Evolutionary conservation across 2,113 vertebrate genomes (phyloP).

Genomic region (Ondatra zibethicus): DNA sequence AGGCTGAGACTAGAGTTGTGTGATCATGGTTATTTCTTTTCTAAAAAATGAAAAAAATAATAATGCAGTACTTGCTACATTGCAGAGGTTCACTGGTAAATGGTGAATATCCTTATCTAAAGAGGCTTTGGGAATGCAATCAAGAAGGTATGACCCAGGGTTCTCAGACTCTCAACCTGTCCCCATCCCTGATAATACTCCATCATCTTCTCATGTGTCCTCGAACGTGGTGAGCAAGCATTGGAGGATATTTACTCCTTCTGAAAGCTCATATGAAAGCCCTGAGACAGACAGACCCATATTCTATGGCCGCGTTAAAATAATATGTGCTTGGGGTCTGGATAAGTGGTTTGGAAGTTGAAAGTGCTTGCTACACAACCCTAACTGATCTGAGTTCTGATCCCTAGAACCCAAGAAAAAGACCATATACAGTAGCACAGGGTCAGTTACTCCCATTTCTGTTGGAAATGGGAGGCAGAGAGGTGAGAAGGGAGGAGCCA

Average conservation of each 20-base stretch:
- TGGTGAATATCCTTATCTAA: background rate
- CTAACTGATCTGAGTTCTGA: background rate
- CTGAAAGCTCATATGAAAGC: background rate
- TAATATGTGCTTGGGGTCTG: background rate
- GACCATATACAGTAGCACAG: too few relatives aligned
- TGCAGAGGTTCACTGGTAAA: too few relatives aligned
- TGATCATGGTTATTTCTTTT: background rate
- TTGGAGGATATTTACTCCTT: accelerated
- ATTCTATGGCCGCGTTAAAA: background rate
- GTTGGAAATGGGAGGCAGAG: background rate
- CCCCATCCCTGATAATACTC: background rate
- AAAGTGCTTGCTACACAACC: too few relatives aligned
- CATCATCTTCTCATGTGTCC: background rate
- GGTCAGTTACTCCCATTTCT: background rate
- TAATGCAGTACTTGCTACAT: background rate
- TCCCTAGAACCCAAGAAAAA: background rate
- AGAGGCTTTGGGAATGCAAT: background rate
- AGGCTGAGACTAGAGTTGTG: background rate
- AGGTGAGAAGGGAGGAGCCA: background rate
- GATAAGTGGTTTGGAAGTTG: too few relatives aligned
- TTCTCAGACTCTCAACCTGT: too few relatives aligned
- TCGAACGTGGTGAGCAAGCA: background rate
- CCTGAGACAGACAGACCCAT: background rate
- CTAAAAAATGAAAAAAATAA: too few relatives aligned
- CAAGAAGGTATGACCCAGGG: background rate